These are phyloP conservation scores for Pangasianodon hypophthalmus DNA, from an alignment of 2,113 vertebrate species.

Conservation along the genomic window DNA sequence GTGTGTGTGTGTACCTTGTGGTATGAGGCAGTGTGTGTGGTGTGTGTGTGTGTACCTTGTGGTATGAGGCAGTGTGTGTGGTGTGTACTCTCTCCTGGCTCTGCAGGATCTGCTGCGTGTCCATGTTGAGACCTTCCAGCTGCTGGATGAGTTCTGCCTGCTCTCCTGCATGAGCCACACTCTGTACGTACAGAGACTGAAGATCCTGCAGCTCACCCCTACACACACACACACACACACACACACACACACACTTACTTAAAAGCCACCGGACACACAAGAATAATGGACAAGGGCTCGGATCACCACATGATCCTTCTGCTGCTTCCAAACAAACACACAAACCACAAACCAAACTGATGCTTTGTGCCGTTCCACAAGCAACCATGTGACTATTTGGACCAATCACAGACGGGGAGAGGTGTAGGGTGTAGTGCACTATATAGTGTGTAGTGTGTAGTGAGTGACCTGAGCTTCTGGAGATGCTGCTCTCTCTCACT, in stretches of 20 bases:
- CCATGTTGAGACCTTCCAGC: conserved; percentile 84
- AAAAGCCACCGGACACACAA: neutral
- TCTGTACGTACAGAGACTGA: conserved; percentile 82
- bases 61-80: conserved; percentile 81
- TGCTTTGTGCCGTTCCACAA: neutral
- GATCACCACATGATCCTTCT: too few relatives aligned
- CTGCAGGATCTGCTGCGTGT: conserved; percentile 82
- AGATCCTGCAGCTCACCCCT: conserved; percentile 83
- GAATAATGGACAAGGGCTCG: too few relatives aligned
- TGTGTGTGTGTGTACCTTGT: conserved; percentile 75
- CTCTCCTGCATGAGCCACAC: conserved; percentile 76
- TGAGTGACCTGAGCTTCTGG: conserved; percentile 63
- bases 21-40: neutral
- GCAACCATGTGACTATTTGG: neutral
- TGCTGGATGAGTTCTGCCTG: conserved; percentile 87
- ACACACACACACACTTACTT: conserved; percentile 2
- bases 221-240: conserved; percentile 18
- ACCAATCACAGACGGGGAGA: neutral
- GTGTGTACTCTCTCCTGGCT: conserved; percentile 84
- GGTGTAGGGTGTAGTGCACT: neutral
- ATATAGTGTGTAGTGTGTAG: neutral
- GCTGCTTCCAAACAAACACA: too few relatives aligned
- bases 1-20: neutral
- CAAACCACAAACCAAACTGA: too few relatives aligned
- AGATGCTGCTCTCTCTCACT: conserved; percentile 69